Base-by-base conservation (phyloP, 1,140 invertebrate species). In the Drosophila eugracilis region DNA sequence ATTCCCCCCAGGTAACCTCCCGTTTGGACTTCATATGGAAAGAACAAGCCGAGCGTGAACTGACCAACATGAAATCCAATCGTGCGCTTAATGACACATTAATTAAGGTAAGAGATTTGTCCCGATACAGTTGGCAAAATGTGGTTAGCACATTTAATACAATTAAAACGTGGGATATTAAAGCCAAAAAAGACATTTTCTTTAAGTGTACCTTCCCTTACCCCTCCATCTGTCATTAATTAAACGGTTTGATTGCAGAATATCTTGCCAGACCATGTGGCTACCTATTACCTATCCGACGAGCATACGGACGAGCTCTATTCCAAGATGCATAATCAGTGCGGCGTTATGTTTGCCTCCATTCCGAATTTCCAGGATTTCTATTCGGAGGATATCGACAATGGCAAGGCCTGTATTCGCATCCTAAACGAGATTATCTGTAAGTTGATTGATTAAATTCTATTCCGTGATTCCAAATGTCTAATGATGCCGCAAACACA, bases 321-420 rank as follows among this genome's bases (percentile, higher is more conserved):
- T 92, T 98, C 98, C 10, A 97, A 99, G 89, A 96, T 96, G 70
- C 96, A 98, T 49, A 95, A 97, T 66, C 96, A 97, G 91, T 98
- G 99, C 24, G 98, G 97, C 1, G 98, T 99, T 0, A 96, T 99
- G 94, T 99, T 99, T 92, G 98, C 98, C 6, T 98, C 97, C 36
- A 99, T 99, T 66, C 97, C 98, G 2, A 99, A 99, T 93, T 99
- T 99, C 92, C 98, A 98, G 30, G 97, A 99, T 91, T 99, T 99
- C 92, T 99, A 99, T 93, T 98, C 97, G 1, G 98, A 99, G 92
- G 97, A 98, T 91, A 96, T 98, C 41, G 98, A 98, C 92, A 97
- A 98, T 90, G 99, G 98, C 37, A 95, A 99, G 89, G 99, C 99
- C 90, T 99, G 98, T 92, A 98, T 99, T 89, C 93, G 98, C 58